Evolutionary conservation across 2,888 invertebrate genomes (phyloP).

Genomic region (Sesia apiformis): DNA sequence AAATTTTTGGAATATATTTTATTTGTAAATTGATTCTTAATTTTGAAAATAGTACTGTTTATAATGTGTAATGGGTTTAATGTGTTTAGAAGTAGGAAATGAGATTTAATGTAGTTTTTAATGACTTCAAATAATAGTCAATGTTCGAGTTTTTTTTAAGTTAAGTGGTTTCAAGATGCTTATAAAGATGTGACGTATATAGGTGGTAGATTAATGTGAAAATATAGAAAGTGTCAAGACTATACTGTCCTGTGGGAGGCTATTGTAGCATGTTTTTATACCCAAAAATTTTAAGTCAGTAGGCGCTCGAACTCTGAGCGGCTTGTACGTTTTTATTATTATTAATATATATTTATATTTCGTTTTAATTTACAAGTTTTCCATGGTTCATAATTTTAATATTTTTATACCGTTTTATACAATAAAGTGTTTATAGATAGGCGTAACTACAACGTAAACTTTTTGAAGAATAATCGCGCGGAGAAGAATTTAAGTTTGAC

Average conservation of each 20-base stretch:
- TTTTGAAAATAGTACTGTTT: no score
- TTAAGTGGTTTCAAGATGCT: no score
- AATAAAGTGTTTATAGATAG: slow-evolving; percentile 71
- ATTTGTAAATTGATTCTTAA: no score
- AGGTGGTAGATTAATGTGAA: background rate
- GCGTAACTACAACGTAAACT: slow-evolving; percentile 50
- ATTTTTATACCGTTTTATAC: slow-evolving; percentile 75
- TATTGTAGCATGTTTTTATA: slow-evolving; percentile 75
- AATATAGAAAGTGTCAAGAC: slow-evolving; percentile 50
- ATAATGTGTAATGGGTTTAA: no score
- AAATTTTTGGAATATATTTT: no score
- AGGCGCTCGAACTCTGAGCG: slow-evolving; percentile 72
- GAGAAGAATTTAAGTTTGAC: slow-evolving; percentile 12
- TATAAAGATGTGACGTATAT: no score
- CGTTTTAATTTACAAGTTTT: slow-evolving; percentile 75
- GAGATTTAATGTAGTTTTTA: no score
- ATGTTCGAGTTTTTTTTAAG: no score
- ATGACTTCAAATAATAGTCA: no score
- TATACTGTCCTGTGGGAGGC: slow-evolving; percentile 46
- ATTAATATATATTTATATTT: slow-evolving; percentile 75
- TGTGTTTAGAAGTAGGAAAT: no score
- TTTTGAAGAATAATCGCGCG: slow-evolving; percentile 1
- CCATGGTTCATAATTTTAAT: slow-evolving; percentile 73
- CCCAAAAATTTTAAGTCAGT: slow-evolving; percentile 76
- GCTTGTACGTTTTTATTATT: slow-evolving; percentile 73